Conservation (phyloP, 2,797 vertebrate species). For the Siniperca undulata region DNA sequence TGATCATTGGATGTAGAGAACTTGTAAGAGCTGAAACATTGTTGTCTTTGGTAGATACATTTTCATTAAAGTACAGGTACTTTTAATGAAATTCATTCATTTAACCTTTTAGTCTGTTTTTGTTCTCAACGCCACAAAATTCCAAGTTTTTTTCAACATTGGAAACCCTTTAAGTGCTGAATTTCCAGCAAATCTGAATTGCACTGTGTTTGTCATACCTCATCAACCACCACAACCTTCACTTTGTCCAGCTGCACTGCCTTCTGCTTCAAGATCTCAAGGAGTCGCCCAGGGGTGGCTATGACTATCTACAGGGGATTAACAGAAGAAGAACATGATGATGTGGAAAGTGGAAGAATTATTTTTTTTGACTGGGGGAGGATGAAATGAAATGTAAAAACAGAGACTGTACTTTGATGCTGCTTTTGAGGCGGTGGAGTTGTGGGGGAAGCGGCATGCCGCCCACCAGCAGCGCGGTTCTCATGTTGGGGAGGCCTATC, state of each 20-base stretch:
- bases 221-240: conserved; percentile 93
- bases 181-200: neutral
- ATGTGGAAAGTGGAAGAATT: neutral
- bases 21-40: neutral
- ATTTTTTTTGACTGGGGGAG: neutral
- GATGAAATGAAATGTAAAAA: conserved; percentile 3
- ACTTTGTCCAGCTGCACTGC: conserved; percentile 86
- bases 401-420: conserved; percentile 88
- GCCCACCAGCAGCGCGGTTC: conserved; percentile 94
- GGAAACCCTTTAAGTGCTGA: neutral
- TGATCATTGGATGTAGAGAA: neutral
- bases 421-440: conserved; percentile 92
- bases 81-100: neutral
- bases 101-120: neutral
- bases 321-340: conserved; percentile 11
- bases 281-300: conserved; percentile 94
- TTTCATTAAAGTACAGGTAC: neutral
- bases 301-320: conserved; percentile 88
- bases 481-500: conserved; percentile 92
- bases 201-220: conserved; percentile 84
- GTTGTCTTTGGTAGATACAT: neutral
- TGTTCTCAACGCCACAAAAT: neutral
- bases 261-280: conserved; percentile 94
- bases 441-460: conserved; percentile 95
- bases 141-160: neutral